Evolutionary conservation across 2,888 invertebrate genomes (phyloP), one percentile per base, ranked within the genome.

Genomic region (Parnassius smintheus): DNA sequence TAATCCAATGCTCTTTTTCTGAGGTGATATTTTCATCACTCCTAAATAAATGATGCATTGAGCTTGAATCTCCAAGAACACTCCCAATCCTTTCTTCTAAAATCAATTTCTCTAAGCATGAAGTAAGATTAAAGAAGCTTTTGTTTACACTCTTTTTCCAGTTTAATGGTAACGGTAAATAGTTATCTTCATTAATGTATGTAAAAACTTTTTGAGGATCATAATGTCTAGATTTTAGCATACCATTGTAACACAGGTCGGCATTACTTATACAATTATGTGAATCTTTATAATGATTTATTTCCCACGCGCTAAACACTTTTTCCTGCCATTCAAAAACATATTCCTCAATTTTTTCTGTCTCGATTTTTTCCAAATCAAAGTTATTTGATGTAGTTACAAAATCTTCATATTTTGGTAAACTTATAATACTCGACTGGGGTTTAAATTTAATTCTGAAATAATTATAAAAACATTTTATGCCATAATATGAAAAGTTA

Each of bases 311-410:
- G 68, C 94, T 94, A 64, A 95, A 94, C 1, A 92, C 80, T 84
- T 96, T 96, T 75, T 96, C 93, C 78, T 96, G 96, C 96, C 96
- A 96, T 69, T 82, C 80, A 67, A 96, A 94, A 51, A 68, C 75
- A 63, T 86, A 79, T 69, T 88, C 86, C 62, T 85, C 79, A 1
- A 73, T 66, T 22, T 70, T 75, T 1, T 73, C 72, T 9, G 52
- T 57, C 64, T 80, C 76, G 42, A 80, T 66, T 55, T 67, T 64
- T 51, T 77, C 76, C 7, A 79, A 66, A 56, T 69, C 71, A 25
- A 66, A 64, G 10, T 64, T 68, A 18, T 76, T 72, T 1, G 80
- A 67, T 57, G 75, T 72, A 22, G 74, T 76, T 41, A 76, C 71
- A 60, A 82, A 88, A 56, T 88, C 84, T 68, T 88, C 85, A 62